phyloP scores from a whole-genome alignment of 2,888 invertebrate species.

The Meiosimyza decipiens region DNA sequence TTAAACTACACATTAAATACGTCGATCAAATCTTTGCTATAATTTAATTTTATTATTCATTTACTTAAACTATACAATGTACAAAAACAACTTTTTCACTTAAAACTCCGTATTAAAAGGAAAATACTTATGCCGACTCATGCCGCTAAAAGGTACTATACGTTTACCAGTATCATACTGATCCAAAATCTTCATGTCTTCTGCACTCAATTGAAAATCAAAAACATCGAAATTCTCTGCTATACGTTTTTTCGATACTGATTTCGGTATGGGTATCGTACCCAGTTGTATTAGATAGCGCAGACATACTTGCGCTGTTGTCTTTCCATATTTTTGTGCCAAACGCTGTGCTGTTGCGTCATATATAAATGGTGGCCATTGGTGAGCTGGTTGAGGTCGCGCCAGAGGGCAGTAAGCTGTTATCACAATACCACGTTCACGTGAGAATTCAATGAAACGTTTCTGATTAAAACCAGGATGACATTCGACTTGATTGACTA shows the following conservation, averaged over 20 bases:
- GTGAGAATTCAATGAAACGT: constrained; percentile 76
- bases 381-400: constrained; percentile 70
- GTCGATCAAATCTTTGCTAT: too few relatives aligned
- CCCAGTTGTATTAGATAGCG: constrained; percentile 72
- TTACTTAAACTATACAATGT: neutral
- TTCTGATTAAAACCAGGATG: constrained; percentile 64
- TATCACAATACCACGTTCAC: constrained; percentile 72
- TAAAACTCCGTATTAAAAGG: constrained; percentile 61
- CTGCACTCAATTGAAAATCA: constrained; percentile 69
- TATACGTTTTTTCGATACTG: constrained; percentile 68
- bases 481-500: constrained; percentile 65
- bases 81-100: neutral
- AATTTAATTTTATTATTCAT: neutral
- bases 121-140: constrained; percentile 60
- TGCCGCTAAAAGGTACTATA: constrained; percentile 59
- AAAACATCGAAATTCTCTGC: constrained; percentile 71
- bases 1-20: too few relatives aligned
- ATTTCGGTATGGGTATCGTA: constrained; percentile 71
- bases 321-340: constrained; percentile 72
- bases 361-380: constrained; percentile 67
- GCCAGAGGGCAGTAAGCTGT: constrained; percentile 82
- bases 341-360: constrained; percentile 68
- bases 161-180: constrained; percentile 55
- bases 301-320: constrained; percentile 72
- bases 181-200: constrained; percentile 66